Conservation (phyloP, 2,113 vertebrate genomes). For the Lagopus leucura region DNA sequence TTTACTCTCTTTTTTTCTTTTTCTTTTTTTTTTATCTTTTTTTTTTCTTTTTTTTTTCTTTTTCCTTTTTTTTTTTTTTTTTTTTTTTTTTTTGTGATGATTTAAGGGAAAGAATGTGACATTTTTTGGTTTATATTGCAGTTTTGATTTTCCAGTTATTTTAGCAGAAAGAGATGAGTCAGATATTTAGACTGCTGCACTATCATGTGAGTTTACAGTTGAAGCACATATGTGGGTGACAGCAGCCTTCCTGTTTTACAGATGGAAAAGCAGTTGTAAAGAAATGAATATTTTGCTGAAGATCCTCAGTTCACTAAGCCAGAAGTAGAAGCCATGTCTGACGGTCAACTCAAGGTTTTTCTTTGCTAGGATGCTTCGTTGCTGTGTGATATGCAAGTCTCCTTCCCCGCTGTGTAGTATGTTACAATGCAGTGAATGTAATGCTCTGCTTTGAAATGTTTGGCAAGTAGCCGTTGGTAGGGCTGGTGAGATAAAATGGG, state of each 20-base stretch:
- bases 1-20: background rate
- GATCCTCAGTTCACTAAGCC: background rate
- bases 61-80: too few relatives aligned
- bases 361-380: fast-evolving
- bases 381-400: background rate
- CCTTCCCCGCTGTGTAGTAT: background rate
- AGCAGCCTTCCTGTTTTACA: background rate
- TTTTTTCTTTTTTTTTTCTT: too few relatives aligned
- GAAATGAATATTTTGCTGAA: background rate
- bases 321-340: background rate
- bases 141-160: background rate
- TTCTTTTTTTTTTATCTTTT: too few relatives aligned
- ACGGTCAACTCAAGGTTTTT: background rate
- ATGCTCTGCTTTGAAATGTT: background rate
- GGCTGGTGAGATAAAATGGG: background rate
- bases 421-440: background rate
- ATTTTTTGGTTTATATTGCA: background rate
- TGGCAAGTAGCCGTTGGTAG: background rate
- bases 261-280: background rate
- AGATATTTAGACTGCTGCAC: background rate
- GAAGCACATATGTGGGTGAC: fast-evolving
- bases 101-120: background rate
- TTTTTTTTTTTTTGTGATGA: background rate
- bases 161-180: background rate
- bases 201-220: background rate